Percentiles rank a stretch among this genome's conserved stretches.
Conservation (phyloP, 2,797 vertebrate species). For the Leptatherina wallacei region DNA sequence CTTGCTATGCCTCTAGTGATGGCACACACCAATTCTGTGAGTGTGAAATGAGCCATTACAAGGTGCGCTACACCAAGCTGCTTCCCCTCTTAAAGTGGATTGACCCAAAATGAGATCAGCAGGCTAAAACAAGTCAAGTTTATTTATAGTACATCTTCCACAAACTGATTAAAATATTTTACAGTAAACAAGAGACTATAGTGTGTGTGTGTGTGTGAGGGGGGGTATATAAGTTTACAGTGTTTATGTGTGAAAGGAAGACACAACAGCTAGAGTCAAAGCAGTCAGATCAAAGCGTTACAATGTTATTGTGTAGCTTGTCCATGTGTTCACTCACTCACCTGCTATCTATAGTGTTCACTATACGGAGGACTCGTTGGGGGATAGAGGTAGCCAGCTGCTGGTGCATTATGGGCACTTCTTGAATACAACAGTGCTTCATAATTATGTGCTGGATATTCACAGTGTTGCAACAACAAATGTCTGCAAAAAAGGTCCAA, state of each 20-base stretch:
- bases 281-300: not conserved
- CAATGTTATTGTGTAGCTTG: not conserved
- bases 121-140: constrained; percentile 52
- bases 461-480: not conserved
- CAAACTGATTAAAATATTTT: constrained; percentile 40
- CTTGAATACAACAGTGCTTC: not conserved
- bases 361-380: not conserved
- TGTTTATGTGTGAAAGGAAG: not conserved
- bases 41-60: constrained; percentile 79
- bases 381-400: not conserved
- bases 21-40: constrained; percentile 70
- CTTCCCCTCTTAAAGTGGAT: constrained; percentile 47
- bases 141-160: constrained; percentile 54
- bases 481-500: not conserved
- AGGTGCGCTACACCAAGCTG: constrained; percentile 60
- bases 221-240: not conserved
- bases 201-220: constrained; percentile 1
- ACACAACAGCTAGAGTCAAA: not conserved
- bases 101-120: constrained; percentile 67
- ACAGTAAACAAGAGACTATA: constrained; percentile 23
- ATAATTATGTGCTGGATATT: not conserved
- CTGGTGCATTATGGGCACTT: not conserved
- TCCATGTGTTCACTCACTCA: not conserved
- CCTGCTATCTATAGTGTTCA: not conserved
- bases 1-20: constrained; percentile 55